phyloP scores from a whole-genome alignment of 2,888 invertebrate genomes.

The Crematogaster levior region DNA sequence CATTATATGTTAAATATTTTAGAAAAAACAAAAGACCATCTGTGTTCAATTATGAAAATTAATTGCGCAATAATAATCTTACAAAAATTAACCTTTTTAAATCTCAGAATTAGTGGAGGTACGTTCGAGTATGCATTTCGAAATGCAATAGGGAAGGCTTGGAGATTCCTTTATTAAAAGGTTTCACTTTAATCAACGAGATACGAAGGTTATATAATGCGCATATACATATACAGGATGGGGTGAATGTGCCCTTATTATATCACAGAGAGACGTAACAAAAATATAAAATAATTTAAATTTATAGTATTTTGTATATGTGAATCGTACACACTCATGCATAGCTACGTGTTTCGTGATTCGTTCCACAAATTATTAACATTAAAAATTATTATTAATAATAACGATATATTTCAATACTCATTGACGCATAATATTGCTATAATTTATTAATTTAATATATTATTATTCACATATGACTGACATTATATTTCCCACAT shows the following conservation, averaged over 20 bases:
- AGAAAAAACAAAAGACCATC: neutral
- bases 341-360: slow-evolving; percentile 73
- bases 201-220: slow-evolving; percentile 78
- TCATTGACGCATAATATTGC: neutral
- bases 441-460: slow-evolving; percentile 14
- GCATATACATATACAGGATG: slow-evolving; percentile 82
- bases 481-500: neutral
- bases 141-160: slow-evolving; percentile 75
- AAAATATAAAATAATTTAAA: slow-evolving; percentile 83
- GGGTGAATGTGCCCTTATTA: slow-evolving; percentile 84
- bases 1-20: neutral
- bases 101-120: slow-evolving; percentile 36
- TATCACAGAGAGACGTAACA: slow-evolving; percentile 85
- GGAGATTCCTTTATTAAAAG: slow-evolving; percentile 75
- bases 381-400: slow-evolving; percentile 45
- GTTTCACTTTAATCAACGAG: slow-evolving; percentile 76
- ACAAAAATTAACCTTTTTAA: neutral
- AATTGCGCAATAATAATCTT: neutral
- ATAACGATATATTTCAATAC: neutral
- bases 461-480: neutral
- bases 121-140: slow-evolving; percentile 72
- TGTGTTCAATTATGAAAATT: neutral
- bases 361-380: slow-evolving; percentile 71
- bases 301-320: slow-evolving; percentile 75
- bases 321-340: slow-evolving; percentile 78